Evolutionary conservation across 2,888 invertebrate genomes (phyloP), one percentile per base, ranked within the genome.

Genomic region (Glomeris marginata): DNA sequence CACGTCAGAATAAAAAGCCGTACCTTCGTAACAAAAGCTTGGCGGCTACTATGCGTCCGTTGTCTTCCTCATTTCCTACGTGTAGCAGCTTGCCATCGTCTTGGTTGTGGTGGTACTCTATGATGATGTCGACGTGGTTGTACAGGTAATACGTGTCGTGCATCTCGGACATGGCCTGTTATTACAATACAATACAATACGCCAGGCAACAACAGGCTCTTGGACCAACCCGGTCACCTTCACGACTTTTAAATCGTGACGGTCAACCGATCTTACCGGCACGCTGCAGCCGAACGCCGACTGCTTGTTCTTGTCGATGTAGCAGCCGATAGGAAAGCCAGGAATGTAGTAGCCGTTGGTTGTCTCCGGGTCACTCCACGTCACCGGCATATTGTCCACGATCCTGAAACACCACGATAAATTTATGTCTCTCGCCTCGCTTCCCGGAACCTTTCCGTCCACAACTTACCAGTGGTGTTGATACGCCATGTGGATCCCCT

Each of bases 271-370:
- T 28, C 28, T 28, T 28, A 28, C 28, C 28, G 34, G 58, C 51
- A 62, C 58, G 13, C 59, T 56, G 60, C 74, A 74, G 18, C 71
- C 70, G 58, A 73, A 72, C 55, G 71, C 70, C 46, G 64, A 64
- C 38, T 62, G 61, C n/a, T 68, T 66, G 11, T 67, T 72, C 62
- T 77, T 74, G 54, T 80, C 77, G 8, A 83, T 80, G 65, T 80
- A 84, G 65, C 97, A 98, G 5, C 97, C 97, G 84, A 98, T 91
- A 1, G 95, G 95, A 67, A 98, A 98, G 10, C 97, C 95, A 40
- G 87, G 88, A 55, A 84, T 85, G 66, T 98, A 98, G 64, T 83
- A 88, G 28, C 28, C 28, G 28, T 3, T 28, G 28, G 28, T 28
- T 8, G 28, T 28, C 28, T 28, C 58, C 18, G 69, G 71, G 66